Percentiles rank a stretch among this genome's conserved stretches.
Evolutionary conservation across 2,797 vertebrate genomes (phyloP).

Genomic region (Pogonophryne albipinna): DNA sequence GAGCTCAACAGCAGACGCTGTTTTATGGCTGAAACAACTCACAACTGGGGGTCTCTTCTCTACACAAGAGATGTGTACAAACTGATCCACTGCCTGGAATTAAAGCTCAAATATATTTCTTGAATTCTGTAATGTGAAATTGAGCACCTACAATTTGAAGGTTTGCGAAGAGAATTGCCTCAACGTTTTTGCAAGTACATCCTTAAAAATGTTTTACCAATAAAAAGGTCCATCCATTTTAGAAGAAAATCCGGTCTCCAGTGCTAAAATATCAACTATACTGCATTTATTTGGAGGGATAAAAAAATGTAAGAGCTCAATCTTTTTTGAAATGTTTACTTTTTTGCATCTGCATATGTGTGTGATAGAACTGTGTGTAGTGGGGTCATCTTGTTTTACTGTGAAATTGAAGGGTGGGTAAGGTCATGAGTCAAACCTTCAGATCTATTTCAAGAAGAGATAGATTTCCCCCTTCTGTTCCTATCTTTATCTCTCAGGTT

Average conservation of each 20-base stretch:
- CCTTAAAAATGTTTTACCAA: background rate
- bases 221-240: background rate
- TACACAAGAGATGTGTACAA: background rate
- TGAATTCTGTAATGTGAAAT: background rate
- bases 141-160: background rate
- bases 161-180: background rate
- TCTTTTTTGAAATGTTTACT: background rate
- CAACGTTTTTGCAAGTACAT: background rate
- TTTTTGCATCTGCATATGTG: constrained; percentile 14
- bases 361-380: constrained; percentile 25
- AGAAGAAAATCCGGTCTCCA: background rate
- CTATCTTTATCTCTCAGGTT: constrained; percentile 30
- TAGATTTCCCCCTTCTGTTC: constrained; percentile 6
- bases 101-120: background rate
- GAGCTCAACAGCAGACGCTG: constrained; percentile 23
- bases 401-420: constrained; percentile 39
- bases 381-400: constrained; percentile 35
- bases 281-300: background rate
- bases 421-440: constrained; percentile 56
- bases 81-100: background rate
- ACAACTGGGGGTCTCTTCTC: constrained; percentile 1
- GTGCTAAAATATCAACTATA: background rate
- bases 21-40: background rate
- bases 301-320: background rate
- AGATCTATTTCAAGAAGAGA: constrained; percentile 54